Evolutionary conservation across 35 echinoderm and acorn worm species (phyloP).

Genomic region (Chiridota heheva): DNA sequence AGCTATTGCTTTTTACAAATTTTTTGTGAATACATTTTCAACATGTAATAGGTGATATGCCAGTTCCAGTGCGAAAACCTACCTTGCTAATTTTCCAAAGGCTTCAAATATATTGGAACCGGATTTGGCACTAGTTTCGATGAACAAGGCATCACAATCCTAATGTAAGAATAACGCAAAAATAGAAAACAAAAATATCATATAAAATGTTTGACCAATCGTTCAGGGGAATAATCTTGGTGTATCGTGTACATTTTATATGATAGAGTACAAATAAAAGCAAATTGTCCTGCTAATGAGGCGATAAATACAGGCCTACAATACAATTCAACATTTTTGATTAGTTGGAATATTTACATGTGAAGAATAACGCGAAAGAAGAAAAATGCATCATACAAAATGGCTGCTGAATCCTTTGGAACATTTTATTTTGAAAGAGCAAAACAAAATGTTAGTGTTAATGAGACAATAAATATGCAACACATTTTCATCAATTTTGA

Average conservation of each 20-base stretch:
- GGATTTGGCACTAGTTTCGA: constrained; percentile 92
- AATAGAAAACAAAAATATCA: background rate
- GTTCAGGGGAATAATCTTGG: background rate
- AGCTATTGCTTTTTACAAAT: too few relatives aligned
- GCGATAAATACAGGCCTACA: background rate
- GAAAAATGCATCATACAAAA: too few relatives aligned
- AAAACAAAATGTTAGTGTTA: too few relatives aligned
- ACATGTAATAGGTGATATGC: too few relatives aligned
- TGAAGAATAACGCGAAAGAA: too few relatives aligned
- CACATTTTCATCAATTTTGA: too few relatives aligned
- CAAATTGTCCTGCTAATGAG: background rate
- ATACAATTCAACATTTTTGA: background rate
- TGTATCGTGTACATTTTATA: background rate
- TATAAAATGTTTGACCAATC: background rate
- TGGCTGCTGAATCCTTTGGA: too few relatives aligned
- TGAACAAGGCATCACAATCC: constrained; percentile 83
- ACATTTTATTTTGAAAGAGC: too few relatives aligned
- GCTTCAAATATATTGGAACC: constrained; percentile 94
- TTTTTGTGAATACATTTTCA: too few relatives aligned
- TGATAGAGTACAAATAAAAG: background rate
- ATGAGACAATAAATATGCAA: too few relatives aligned
- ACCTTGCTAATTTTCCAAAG: constrained; percentile 91
- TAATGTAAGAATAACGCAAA: background rate
- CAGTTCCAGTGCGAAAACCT: too few relatives aligned
- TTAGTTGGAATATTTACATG: too few relatives aligned